Evolutionary conservation across 1,140 invertebrate genomes (phyloP).

Genomic region (Nasonia giraulti): DNA sequence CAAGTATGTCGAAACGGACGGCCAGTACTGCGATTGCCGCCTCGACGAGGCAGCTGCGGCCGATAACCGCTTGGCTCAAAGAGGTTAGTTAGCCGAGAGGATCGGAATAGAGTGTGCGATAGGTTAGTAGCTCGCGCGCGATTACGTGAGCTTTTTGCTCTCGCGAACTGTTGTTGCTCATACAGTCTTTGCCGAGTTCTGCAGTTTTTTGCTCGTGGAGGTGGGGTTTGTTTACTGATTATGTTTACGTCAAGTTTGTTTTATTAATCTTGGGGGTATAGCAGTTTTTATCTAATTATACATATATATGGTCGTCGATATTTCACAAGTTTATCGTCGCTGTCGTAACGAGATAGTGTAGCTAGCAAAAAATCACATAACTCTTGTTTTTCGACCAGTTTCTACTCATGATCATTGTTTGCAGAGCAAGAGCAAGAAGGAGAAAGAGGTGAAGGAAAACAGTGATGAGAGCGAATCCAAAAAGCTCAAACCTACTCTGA

Average conservation of each 20-base stretch:
- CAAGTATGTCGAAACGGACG: conserved; percentile 19
- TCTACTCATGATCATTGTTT: background rate
- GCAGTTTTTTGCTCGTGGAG: no score
- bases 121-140: background rate
- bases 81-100: conserved; percentile 28
- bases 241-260: background rate
- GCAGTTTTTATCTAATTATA: no score
- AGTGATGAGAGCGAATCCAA: background rate
- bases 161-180: no score
- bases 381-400: background rate
- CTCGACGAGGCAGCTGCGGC: background rate
- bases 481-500: background rate
- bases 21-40: background rate
- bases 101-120: background rate
- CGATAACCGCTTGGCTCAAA: conserved; percentile 39
- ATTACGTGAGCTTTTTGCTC: conserved; percentile 30
- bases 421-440: background rate
- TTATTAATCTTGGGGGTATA: background rate
- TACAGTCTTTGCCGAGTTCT: background rate
- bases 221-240: background rate
- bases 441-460: background rate
- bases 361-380: background rate
- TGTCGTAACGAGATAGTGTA: background rate
- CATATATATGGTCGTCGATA: background rate
- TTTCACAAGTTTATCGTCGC: background rate